Conservation (phyloP, 1,140 invertebrate genomes). For the Octopus sinensis region DNA sequence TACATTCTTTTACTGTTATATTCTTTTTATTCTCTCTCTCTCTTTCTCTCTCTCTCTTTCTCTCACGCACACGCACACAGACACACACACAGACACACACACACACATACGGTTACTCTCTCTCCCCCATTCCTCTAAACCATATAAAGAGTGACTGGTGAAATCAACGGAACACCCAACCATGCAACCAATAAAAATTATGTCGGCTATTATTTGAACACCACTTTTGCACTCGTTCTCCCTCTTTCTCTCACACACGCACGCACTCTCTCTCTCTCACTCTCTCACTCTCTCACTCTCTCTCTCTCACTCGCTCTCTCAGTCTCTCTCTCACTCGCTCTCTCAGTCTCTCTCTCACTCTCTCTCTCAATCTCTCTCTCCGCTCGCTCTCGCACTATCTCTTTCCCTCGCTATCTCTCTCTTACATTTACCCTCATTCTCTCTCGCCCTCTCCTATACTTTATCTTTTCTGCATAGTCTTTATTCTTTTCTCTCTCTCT, state of each 20-base stretch:
- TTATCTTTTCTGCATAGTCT: not conserved
- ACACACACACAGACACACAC: too few species aligned
- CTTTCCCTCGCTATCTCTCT: not conserved
- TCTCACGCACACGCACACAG: not conserved
- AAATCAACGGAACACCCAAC: too few species aligned
- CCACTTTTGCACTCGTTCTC: not conserved
- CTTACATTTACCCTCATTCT: not conserved
- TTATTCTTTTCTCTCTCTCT: not conserved
- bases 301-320: not conserved
- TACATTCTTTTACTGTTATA: not conserved
- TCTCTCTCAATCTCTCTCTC: not conserved
- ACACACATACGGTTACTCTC: not conserved
- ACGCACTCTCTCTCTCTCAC: conserved; percentile 2
- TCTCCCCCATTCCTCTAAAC: not conserved
- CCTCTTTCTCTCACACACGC: not conserved
- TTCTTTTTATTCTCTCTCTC: not conserved
- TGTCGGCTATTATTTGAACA: too few species aligned
- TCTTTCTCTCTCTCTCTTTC: not conserved
- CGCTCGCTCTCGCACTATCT: not conserved
- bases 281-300: not conserved
- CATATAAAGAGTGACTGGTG: too few species aligned
- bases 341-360: not conserved
- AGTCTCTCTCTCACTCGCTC: not conserved
- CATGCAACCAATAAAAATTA: too few species aligned
- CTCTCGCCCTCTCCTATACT: not conserved